Evolutionary conservation across 2,113 vertebrate species (phyloP), one percentile per base, ranked within the genome.

Genomic region (Alethe diademata): DNA sequence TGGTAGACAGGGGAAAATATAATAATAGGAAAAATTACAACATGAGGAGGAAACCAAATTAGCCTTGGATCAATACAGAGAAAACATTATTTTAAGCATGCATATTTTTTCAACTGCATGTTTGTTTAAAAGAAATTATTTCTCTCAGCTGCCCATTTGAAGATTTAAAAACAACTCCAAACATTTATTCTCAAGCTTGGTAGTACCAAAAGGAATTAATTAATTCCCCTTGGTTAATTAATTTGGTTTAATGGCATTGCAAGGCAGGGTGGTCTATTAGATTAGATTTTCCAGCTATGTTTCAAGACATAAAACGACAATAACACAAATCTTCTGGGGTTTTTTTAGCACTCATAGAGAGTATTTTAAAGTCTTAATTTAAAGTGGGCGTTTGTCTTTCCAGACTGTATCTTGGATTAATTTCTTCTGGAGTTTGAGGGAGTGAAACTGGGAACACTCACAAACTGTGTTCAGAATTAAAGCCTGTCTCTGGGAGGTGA

Each of bases 191-290:
- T 75, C 57, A 69, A 64, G 75, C 42, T 62, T 86, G 5, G 19
- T 69, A 47, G 8, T 76, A 86, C 82, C 66, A 82, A 85, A 90
- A 95, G 20, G 62, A 92, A 87, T 82, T 78, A 84, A 92, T 95
- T 91, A 89, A 82, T 89, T 95, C 42, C n/a, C 51, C 40, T 86
- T 88, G 35, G 15, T 75, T 87, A 90, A 92, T 92, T 95, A 91
- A 84, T 95, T 95, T 82, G 19, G 18, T 76, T 94, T 87, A 60
- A 79, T 64, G 38, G 58, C 26, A 70, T 35, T 78, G 19, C 54
- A 87, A 91, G 51, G 50, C 61, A 78, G 80, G 58, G 26, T 92
- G n/a, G 48, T 7, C 33, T 57, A 65, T 57, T 86, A 78, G 45
- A 85, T 92, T 57, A 69, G 64, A 78, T 88, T 91, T 24, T 40